These are phyloP conservation scores for Luscinia luscinia DNA, from an alignment of 2,797 vertebrate genomes.

Conservation along the genomic window DNA sequence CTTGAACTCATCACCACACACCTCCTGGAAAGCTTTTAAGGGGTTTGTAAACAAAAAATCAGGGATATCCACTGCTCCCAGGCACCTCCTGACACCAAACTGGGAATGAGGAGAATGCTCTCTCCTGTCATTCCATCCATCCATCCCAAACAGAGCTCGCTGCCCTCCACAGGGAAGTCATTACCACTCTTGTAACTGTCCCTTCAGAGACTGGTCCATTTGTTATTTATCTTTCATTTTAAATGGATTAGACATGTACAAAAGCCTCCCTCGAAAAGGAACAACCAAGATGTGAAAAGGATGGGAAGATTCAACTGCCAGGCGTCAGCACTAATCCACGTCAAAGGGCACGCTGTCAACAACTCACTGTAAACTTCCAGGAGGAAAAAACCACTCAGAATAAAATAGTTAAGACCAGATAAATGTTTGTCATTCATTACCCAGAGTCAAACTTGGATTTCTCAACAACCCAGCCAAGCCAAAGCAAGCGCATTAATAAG, in stretches of 20 bases:
- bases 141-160: not conserved
- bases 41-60: not conserved
- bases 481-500: constrained; percentile 24
- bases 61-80: not conserved
- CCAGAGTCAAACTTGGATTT: constrained; percentile 19
- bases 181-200: not conserved
- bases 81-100: not conserved
- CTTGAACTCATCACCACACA: not conserved
- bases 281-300: not conserved
- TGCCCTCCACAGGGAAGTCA: not conserved
- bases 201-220: not conserved
- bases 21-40: not conserved
- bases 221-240: constrained; percentile 21
- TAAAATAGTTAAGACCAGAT: constrained; percentile 33
- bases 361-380: constrained; percentile 37
- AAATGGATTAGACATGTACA: not conserved
- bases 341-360: not conserved
- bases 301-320: constrained; percentile 11
- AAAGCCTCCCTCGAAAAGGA: not conserved
- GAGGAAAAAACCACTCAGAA: not conserved
- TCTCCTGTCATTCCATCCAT: not conserved
- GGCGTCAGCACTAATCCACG: not conserved
- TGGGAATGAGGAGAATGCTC: not conserved
- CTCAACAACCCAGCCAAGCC: constrained; percentile 5
- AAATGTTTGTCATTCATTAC: constrained; percentile 37